phyloP scores from a whole-genome alignment of 1,140 invertebrate genomes.

The Prorops nasuta region DNA sequence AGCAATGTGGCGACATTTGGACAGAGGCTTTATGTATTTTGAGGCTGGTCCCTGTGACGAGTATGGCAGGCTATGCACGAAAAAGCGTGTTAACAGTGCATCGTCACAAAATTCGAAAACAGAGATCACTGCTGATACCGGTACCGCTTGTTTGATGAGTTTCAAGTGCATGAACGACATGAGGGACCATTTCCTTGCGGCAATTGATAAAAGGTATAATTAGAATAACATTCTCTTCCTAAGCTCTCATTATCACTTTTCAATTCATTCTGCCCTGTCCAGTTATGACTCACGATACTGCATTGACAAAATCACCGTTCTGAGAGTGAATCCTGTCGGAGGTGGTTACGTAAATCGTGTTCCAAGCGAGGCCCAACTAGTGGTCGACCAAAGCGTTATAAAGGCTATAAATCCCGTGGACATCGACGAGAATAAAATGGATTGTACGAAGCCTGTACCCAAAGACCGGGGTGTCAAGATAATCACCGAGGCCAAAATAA shows the following conservation, averaged over 20 bases:
- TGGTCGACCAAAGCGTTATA: slow-evolving; percentile 20
- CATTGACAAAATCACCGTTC: slow-evolving; percentile 31
- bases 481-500: slow-evolving; percentile 10
- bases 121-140: neutral
- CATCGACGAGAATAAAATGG: slow-evolving; percentile 23
- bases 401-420: slow-evolving; percentile 23
- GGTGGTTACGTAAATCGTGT: slow-evolving; percentile 8
- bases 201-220: slow-evolving; percentile 16
- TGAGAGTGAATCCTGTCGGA: neutral
- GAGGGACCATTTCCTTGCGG: slow-evolving; percentile 27
- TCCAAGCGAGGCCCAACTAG: neutral
- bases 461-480: slow-evolving; percentile 8
- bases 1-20: slow-evolving; percentile 33
- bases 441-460: slow-evolving; percentile 25
- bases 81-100: neutral
- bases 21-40: slow-evolving; percentile 31
- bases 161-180: slow-evolving; percentile 30
- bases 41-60: slow-evolving; percentile 30
- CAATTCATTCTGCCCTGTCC: neutral
- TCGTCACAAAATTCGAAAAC: neutral
- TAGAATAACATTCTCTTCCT: neutral
- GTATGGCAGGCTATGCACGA: slow-evolving; percentile 11
- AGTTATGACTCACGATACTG: slow-evolving; percentile 35
- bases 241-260: neutral
- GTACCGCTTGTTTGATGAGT: slow-evolving; percentile 34